Evolutionary conservation across 2,888 invertebrate genomes (phyloP).

Genomic region (Vanessa cardui): DNA sequence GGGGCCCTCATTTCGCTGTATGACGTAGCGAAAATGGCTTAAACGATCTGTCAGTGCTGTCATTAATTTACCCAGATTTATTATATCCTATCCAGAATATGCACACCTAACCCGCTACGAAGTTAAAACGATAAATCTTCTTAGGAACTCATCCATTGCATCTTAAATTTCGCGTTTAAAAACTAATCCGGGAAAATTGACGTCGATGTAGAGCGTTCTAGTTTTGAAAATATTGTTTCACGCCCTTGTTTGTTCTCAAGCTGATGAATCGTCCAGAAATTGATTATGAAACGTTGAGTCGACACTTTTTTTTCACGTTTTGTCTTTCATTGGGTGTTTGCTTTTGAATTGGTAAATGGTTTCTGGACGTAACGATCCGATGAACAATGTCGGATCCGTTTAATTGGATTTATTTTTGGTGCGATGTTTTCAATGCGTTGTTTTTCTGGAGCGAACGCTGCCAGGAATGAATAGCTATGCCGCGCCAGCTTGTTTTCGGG

Average conservation of each 20-base stretch:
- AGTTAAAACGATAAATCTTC: conserved; percentile 46
- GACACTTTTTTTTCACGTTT: conserved; percentile 70
- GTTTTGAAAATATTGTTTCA: conserved; percentile 39
- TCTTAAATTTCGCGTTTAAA: conserved; percentile 43
- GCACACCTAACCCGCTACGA: conserved; percentile 48
- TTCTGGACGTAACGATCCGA: conserved; percentile 51
- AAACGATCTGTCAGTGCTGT: conserved; percentile 76
- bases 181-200: conserved; percentile 32
- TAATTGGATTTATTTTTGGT: conserved; percentile 57
- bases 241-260: conserved; percentile 43
- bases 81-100: conserved; percentile 64
- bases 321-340: conserved; percentile 53
- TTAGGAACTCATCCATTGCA: conserved; percentile 48
- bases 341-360: conserved; percentile 57
- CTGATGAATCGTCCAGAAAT: conserved; percentile 57
- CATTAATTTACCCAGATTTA: conserved; percentile 79
- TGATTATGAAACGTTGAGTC: conserved; percentile 71
- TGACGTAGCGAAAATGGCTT: conserved; percentile 71
- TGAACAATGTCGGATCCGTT: conserved; percentile 52
- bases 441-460: conserved; percentile 36
- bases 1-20: conserved; percentile 63
- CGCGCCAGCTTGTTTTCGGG: conserved; percentile 36
- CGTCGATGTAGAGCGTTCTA: conserved; percentile 33
- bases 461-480: conserved; percentile 35
- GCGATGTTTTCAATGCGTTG: conserved; percentile 39